Evolutionary conservation across 2,797 vertebrate species (phyloP).

Genomic region (Hafferia zeledoni): DNA sequence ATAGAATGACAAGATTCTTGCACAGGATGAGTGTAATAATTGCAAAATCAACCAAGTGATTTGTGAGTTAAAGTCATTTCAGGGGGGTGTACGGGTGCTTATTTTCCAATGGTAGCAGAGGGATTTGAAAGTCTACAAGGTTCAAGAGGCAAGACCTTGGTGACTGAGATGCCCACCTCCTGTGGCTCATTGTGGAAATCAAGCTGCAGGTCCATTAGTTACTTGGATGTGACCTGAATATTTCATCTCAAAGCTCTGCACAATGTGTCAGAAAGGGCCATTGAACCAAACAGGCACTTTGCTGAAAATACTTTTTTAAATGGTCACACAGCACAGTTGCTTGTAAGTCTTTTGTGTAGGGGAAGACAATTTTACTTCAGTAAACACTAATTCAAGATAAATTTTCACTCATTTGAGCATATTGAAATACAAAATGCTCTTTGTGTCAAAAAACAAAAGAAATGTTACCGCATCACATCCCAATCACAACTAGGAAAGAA

Average conservation of each 20-base stretch:
- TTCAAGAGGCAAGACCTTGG: not conserved
- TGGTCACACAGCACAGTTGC: not conserved
- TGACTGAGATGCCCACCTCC: not conserved
- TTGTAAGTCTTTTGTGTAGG: not conserved
- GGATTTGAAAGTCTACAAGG: not conserved
- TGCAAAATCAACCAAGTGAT: not conserved
- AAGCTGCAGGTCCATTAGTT: not conserved
- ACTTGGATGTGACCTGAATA: not conserved
- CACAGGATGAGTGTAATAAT: not conserved
- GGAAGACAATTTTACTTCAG: not conserved
- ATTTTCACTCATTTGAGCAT: not conserved
- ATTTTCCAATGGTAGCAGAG: not conserved
- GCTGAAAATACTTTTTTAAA: not conserved
- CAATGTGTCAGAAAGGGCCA: not conserved
- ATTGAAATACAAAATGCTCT: not conserved
- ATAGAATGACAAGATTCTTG: not conserved
- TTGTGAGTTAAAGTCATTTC: not conserved
- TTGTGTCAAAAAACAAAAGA: not conserved
- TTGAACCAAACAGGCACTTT: not conserved
- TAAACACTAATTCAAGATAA: not conserved
- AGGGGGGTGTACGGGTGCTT: fast-evolving
- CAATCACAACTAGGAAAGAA: not conserved
- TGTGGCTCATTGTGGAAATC: not conserved
- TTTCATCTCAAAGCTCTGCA: not conserved
- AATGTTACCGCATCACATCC: not conserved